phyloP scores from a whole-genome alignment of 2,888 invertebrate species.

The Drosophila limbata region DNA sequence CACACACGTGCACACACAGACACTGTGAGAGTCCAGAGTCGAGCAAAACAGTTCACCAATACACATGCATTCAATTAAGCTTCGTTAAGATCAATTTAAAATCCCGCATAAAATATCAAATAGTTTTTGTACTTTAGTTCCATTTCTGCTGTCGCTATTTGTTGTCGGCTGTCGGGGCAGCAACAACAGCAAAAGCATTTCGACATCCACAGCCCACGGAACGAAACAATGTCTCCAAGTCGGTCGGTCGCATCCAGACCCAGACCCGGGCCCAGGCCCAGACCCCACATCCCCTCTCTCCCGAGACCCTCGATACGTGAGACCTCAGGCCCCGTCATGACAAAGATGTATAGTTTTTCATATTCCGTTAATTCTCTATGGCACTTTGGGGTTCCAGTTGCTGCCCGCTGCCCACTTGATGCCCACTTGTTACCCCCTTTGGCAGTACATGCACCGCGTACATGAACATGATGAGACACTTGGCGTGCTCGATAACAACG shows the following conservation, averaged over 20 bases:
- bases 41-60: slow-evolving; percentile 74
- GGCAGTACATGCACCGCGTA: slow-evolving; percentile 22
- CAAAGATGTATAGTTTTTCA: slow-evolving; percentile 79
- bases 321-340: slow-evolving; percentile 52
- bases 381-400: slow-evolving; percentile 64
- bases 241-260: slow-evolving; percentile 27
- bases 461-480: slow-evolving; percentile 44
- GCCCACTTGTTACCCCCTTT: slow-evolving; percentile 51
- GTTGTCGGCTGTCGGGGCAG: slow-evolving; percentile 50
- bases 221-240: slow-evolving; percentile 69
- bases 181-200: slow-evolving; percentile 42
- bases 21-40: slow-evolving; percentile 65
- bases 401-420: slow-evolving; percentile 42
- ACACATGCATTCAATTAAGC: slow-evolving; percentile 85
- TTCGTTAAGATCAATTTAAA: slow-evolving; percentile 86
- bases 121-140: slow-evolving; percentile 81
- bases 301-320: background rate
- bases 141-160: slow-evolving; percentile 72
- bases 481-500: slow-evolving; percentile 46
- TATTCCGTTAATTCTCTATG: slow-evolving; percentile 69
- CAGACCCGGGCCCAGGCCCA: slow-evolving; percentile 1
- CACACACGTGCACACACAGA: slow-evolving; percentile 12
- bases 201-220: slow-evolving; percentile 64
- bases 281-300: background rate
- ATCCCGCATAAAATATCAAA: slow-evolving; percentile 85